phyloP scores from a whole-genome alignment of 64 coral and sea anemone genomes.

The Montipora foliosa region DNA sequence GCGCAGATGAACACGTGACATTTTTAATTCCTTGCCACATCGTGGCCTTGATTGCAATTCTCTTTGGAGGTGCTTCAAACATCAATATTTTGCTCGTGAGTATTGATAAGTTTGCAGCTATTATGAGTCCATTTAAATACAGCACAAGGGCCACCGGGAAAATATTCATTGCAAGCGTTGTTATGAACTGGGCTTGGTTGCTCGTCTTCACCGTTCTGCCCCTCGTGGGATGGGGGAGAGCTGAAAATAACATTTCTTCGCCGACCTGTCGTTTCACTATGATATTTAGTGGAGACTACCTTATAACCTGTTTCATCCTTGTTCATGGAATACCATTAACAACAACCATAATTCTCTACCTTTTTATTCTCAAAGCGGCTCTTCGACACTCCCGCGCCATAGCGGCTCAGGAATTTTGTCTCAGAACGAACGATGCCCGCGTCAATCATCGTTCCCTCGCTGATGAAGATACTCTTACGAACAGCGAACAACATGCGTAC shows the following conservation, averaged over 20 bases:
- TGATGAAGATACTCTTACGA: neutral
- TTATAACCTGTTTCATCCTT: constrained; percentile 22
- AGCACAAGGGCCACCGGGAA: neutral
- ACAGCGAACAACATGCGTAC: neutral
- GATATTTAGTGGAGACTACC: constrained; percentile 29
- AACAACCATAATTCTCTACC: constrained; percentile 59
- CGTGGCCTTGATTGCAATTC: constrained; percentile 20
- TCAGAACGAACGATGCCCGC: neutral
- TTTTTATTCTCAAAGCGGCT: constrained; percentile 78
- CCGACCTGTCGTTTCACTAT: constrained; percentile 62
- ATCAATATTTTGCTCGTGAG: constrained; percentile 70
- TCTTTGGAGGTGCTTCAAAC: constrained; percentile 79
- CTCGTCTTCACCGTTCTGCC: constrained; percentile 37
- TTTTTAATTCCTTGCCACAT: constrained; percentile 12
- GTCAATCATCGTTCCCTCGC: neutral
- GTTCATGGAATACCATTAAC: constrained; percentile 70
- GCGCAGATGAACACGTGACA: neutral
- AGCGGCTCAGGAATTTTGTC: constrained; percentile 21
- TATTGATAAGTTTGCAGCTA: constrained; percentile 62
- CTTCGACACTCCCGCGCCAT: constrained; percentile 34
- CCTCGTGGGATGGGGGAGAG: constrained; percentile 1
- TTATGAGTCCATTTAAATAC: constrained; percentile 69
- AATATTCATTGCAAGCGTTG: neutral
- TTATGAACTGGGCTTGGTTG: constrained; percentile 46
- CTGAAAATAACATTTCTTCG: neutral